phyloP scores from a whole-genome alignment of 1,140 invertebrate species.

The Centruroides sculpturatus region DNA sequence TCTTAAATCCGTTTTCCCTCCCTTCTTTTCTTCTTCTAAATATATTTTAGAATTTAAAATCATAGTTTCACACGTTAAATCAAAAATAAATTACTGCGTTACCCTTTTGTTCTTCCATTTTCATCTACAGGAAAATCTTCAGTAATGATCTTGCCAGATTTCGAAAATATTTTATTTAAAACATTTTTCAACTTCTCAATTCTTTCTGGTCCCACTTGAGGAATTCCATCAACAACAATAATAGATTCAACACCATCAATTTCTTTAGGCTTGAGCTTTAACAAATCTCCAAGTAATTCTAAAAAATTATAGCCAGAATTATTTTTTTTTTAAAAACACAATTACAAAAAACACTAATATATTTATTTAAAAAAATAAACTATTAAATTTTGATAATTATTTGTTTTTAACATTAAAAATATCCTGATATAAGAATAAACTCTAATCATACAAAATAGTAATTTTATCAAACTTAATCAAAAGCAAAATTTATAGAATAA shows the following conservation, averaged over 20 bases:
- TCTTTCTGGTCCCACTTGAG: slow-evolving; percentile 76
- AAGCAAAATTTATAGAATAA: too few species aligned
- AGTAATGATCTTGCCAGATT: slow-evolving; percentile 79
- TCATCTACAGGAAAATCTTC: slow-evolving; percentile 75
- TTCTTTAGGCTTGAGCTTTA: slow-evolving; percentile 75
- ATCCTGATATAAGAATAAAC: too few species aligned
- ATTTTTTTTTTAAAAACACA: too few species aligned
- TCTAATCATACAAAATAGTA: too few species aligned
- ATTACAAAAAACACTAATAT: too few species aligned
- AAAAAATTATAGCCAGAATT: slow-evolving; percentile 27
- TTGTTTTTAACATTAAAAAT: too few species aligned
- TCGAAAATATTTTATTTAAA: slow-evolving; percentile 79
- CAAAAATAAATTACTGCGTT: slow-evolving; percentile 6
- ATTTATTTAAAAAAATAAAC: too few species aligned
- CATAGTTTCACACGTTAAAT: background rate
- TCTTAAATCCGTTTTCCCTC: too few species aligned
- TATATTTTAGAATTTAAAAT: too few species aligned
- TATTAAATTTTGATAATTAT: too few species aligned
- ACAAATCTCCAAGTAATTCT: slow-evolving; percentile 78
- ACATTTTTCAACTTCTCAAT: slow-evolving; percentile 87
- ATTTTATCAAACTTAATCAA: too few species aligned
- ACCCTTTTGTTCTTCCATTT: slow-evolving; percentile 78
- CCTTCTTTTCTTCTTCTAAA: too few species aligned
- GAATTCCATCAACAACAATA: slow-evolving; percentile 90
- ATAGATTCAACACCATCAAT: slow-evolving; percentile 91